These are phyloP conservation scores for Pimpla rufipes DNA, from an alignment of 2,888 invertebrate genomes.

Conservation along the genomic window DNA sequence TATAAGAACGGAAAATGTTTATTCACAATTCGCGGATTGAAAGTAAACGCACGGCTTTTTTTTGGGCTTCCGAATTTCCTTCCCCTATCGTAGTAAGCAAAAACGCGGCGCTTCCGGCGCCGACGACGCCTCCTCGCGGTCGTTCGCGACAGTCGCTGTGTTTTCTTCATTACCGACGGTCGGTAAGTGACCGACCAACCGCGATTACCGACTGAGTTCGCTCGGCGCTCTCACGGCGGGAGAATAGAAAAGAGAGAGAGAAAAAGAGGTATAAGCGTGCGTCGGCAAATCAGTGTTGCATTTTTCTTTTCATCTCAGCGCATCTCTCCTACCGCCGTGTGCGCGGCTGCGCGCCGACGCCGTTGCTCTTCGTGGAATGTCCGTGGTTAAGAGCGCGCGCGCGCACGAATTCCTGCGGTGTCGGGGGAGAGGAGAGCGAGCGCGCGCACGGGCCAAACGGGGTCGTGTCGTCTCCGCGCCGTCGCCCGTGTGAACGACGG, in stretches of 20 bases:
- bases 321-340: neutral
- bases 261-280: too few species aligned
- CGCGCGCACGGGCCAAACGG: neutral
- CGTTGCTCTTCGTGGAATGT: constrained; percentile 65
- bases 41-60: too few species aligned
- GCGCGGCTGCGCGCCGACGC: constrained; percentile 49
- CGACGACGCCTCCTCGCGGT: constrained; percentile 15
- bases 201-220: neutral
- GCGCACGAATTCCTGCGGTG: constrained; percentile 55
- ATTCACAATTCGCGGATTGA: too few species aligned
- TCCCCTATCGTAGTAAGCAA: too few species aligned
- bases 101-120: neutral
- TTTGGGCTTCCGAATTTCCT: too few species aligned
- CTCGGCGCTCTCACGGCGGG: too few species aligned
- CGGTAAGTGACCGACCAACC: constrained; percentile 2
- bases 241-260: too few species aligned
- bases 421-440: too few species aligned
- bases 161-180: neutral
- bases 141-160: neutral
- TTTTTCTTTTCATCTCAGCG: too few species aligned
- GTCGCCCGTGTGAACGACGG: constrained; percentile 23
- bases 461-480: neutral
- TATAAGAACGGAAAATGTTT: too few species aligned
- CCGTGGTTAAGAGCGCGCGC: constrained; percentile 24
- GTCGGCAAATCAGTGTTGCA: constrained; percentile 1